A percentile compares a stretch with the other conserved stretches of the same genome.
These are phyloP conservation scores for Caerostris darwini DNA, from an alignment of 1,140 invertebrate species.

Conservation along the genomic window DNA sequence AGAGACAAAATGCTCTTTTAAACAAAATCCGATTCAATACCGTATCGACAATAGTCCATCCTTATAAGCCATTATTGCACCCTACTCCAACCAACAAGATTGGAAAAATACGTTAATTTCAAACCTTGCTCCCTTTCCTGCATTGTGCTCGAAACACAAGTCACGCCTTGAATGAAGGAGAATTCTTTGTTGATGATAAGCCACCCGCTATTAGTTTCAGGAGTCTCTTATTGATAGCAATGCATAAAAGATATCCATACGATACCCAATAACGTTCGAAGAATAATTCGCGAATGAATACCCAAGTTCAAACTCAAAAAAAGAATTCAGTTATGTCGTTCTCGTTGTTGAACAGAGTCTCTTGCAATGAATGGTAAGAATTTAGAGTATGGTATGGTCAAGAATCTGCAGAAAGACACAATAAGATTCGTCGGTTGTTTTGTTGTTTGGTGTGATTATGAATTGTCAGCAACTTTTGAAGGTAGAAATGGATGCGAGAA, in stretches of 20 bases:
- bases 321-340: neutral
- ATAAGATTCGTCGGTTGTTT: neutral
- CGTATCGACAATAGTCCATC: no score
- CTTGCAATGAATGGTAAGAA: neutral
- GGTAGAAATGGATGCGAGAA: no score
- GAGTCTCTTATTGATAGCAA: slow-evolving; percentile 11
- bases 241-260: neutral
- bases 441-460: neutral
- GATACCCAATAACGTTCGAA: slow-evolving; percentile 2
- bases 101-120: slow-evolving; percentile 20
- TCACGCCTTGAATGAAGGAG: neutral
- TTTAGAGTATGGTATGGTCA: neutral
- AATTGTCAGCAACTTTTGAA: no score
- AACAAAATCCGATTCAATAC: no score
- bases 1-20: no score
- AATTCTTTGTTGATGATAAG: neutral
- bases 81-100: neutral
- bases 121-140: neutral
- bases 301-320: neutral
- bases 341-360: neutral
- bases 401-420: neutral
- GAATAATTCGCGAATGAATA: slow-evolving; percentile 16
- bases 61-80: no score
- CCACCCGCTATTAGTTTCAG: slow-evolving; percentile 16
- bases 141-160: slow-evolving; percentile 1